Base-by-base conservation (phyloP, 2,888 invertebrate genomes). In the Orchesella flavescens region DNA sequence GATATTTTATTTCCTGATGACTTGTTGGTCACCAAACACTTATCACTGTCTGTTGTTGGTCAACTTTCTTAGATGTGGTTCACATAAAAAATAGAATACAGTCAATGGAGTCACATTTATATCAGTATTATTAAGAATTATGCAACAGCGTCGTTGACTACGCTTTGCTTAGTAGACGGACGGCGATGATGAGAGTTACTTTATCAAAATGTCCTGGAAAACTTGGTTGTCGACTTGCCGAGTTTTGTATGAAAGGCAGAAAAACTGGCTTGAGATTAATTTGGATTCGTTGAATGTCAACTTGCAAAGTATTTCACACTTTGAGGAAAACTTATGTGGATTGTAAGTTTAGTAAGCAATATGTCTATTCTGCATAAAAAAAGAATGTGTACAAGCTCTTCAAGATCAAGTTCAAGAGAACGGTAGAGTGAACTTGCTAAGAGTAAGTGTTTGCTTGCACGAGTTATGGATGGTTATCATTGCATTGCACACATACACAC, bases 321-420 rank as follows among this genome's bases (percentile, higher is more conserved):
- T 63, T 43, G 44, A 72, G 72, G 57, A 72, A 57, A 69, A 72
- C n/a, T 24, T 24, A 10, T 65, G 65, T 59, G 21, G n/a, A 53
- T 13, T 12, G 10, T n/a, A 53, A 53, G n/a, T 53, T 5, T 3
- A 53, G 3, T 1, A 17, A 44, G 61, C 24, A 65, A 65, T 15
- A 0, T 44, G 17, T 71, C 55, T 59, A 46, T 68, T n/a, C 46
- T 65, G 13, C 43, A 24, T 19, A 59, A 12, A 55, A 9, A 72
- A 17, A 43, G 24, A 55, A 10, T 49, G 9, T 17, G 53, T 17
- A 72, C 71, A 71, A 76, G 63, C 65, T 74, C 76, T 75, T 82
- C 82, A 82, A 82, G 82, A 82, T 82, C 82, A 82, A 82, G 82
- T 82, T 82, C 82, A 82, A 82, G 76, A 82, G 81, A 74, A 81